Conservation (phyloP, 2,797 vertebrate species). For the Acomys russatus region DNA sequence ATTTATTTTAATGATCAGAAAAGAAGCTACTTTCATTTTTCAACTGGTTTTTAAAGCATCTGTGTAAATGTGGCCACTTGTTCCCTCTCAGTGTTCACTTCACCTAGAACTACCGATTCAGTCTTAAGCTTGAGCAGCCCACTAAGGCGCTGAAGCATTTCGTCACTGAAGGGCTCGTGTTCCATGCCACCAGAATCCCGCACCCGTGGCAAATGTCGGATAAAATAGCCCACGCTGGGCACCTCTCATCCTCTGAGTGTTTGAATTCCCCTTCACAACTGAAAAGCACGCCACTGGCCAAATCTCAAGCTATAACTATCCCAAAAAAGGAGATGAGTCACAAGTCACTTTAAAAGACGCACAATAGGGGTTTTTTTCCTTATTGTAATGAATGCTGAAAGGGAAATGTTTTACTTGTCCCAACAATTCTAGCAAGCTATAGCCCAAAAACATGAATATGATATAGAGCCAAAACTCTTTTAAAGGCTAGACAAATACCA, state of each 20-base stretch:
- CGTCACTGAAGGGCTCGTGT: conserved; percentile 44
- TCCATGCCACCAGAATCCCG: conserved; percentile 80
- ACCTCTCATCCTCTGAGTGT: conserved; percentile 55
- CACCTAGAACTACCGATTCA: conserved; percentile 79
- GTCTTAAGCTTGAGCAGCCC: conserved; percentile 76
- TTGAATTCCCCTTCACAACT: conserved; percentile 84
- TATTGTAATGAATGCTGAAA: conserved; percentile 86
- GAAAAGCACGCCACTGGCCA: conserved; percentile 85
- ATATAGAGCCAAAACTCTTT: conserved; percentile 80
- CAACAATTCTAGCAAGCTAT: conserved; percentile 86
- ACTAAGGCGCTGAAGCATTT: conserved; percentile 57
- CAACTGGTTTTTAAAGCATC: conserved; percentile 6
- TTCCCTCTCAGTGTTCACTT: not conserved
- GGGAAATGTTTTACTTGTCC: conserved; percentile 86
- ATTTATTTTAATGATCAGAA: conserved; percentile 18
- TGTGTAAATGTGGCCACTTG: not conserved
- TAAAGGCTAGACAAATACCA: conserved; percentile 73
- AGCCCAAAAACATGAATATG: conserved; percentile 84
- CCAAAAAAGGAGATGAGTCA: conserved; percentile 87
- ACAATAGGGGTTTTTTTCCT: conserved; percentile 84
- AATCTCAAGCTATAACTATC: conserved; percentile 79
- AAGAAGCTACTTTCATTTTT: not conserved
- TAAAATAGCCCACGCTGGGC: conserved; percentile 82
- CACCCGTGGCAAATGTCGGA: conserved; percentile 80
- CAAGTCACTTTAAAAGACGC: conserved; percentile 77